Evolutionary conservation across 1,140 invertebrate species (phyloP), one percentile per base, ranked within the genome.

Genomic region (Melanaphis sacchari): DNA sequence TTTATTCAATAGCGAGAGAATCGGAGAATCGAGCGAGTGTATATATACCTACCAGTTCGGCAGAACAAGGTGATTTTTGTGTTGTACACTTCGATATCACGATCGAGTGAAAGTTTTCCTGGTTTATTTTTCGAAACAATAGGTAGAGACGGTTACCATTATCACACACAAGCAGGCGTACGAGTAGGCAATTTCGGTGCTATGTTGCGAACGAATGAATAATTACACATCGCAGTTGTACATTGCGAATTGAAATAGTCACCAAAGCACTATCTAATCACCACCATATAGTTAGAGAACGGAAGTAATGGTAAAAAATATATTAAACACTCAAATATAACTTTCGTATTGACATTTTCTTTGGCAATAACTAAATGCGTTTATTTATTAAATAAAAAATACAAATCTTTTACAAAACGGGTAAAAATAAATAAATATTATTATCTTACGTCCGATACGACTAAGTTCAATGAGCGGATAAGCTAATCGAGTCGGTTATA

Each of bases 361-460:
- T 92, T 49, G 91, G 59, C 91, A 92, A 92, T 81, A 82, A 43
- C 40, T 82, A 49, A 92, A 82, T 92, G 18, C 76, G 66, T 92
- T 92, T 82, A 82, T 91, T 91, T 26, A 81, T 92, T 38, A 92
- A 92, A 92, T 81, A 89, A 54, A 89, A 89, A 54, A 82, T 76
- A 92, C 43, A 82, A 76, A 81, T 76, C 22, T 46, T 24, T 81
- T 92, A 92, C 66, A 92, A 92, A 81, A 91, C 59, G 40, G 90
- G 40, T 89, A 89, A 89, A 49, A 91, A 76, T 91, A 66, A 76
- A 91, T 91, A 66, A 43, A 91, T 91, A 91, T 41, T 76, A n/a
- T 82, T 82, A 49, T 92, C 66, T 49, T 92, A 76, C 76, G 43
- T 92, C 91, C 91, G 91, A 92, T 91, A 91, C 90, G 90, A 91